A percentile compares a stretch with the other conserved stretches of the same genome.
These are phyloP conservation scores for Ceratosolen solmsi DNA, from an alignment of 1,140 invertebrate species.

Conservation along the genomic window DNA sequence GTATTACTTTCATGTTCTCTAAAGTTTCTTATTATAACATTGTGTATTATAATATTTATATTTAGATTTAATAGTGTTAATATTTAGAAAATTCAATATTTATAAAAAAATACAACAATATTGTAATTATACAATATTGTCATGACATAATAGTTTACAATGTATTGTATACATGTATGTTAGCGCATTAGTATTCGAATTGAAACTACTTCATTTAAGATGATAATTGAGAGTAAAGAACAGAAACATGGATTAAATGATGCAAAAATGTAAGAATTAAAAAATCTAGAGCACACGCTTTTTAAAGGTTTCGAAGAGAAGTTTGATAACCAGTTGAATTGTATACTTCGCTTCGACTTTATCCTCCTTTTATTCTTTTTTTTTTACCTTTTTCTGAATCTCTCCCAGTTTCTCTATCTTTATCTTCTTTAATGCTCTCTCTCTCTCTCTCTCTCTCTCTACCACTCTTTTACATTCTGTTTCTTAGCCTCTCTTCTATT, in stretches of 20 bases:
- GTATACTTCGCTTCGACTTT: not conserved
- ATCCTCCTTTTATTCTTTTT: not conserved
- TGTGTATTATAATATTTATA: no score
- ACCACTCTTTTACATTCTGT: not conserved
- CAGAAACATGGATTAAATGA: not conserved
- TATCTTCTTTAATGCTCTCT: not conserved
- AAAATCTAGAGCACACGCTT: not conserved
- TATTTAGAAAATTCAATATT: no score
- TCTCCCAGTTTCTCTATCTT: constrained; percentile 1
- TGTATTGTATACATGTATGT: not conserved
- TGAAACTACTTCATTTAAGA: not conserved
- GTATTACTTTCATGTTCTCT: no score
- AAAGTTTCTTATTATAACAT: no score
- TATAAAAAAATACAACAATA: no score
- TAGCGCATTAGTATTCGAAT: not conserved
- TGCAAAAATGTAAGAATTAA: constrained; percentile 2
- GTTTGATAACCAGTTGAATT: constrained; percentile 24
- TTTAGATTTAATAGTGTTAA: no score
- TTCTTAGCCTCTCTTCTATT: not conserved
- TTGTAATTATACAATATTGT: no score
- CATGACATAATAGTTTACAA: no score
- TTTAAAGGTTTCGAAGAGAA: constrained; percentile 18
- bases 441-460: constrained; percentile 8
- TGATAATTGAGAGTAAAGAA: not conserved
- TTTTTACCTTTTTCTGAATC: not conserved